Evolutionary conservation across 92 coral and sea anemone species (phyloP), one percentile per base, ranked within the genome.

Genomic region (Actinostola sp.): DNA sequence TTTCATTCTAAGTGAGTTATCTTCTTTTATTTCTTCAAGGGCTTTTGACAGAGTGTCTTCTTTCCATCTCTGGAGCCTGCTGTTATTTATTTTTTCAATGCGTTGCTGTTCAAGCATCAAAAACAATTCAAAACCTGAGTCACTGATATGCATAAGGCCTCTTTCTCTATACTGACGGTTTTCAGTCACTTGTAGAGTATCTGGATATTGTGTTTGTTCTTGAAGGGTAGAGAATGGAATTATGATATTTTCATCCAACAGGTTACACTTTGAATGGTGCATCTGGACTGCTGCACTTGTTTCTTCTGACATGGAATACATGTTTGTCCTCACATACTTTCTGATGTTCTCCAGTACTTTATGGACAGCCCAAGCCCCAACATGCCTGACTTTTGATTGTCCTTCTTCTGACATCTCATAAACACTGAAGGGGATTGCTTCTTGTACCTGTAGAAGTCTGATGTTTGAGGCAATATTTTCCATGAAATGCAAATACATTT

Each of bases 301-400:
- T 31, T 24, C 1, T 14, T 25, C 27, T 42, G 44, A 43, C 24
- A n/a, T 20, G 2, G 73, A 31, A 17, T 25, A 58, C 71, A 83
- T 76, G 69, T 80, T 85, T 0, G 48, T 66, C 24, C 70, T 50
- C 6, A 84, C 84, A 66, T 76, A 76, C 48, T 41, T 42, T 32
- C 72, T 54, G 25, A 36, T 52, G 12, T 51, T 53, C 30, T 77
- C 81, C 28, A 77, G 54, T 1, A 55, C 58, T 54, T 48, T 65
- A 3, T 73, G 17, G 8, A 76, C 56, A 1, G 85, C 88, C 88
- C 88, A 87, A 17, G 78, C 88, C 10, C 88, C 92, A 25, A 87
- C 70, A 48, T 82, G 80, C 23, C 86, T 41, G 14, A 88, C 38
- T 71, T 88, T 88, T 14, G 82, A 50, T 28, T 23, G 61, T 15